phyloP scores from a whole-genome alignment of 2,888 invertebrate species.

The Odontocerum albicorne region DNA sequence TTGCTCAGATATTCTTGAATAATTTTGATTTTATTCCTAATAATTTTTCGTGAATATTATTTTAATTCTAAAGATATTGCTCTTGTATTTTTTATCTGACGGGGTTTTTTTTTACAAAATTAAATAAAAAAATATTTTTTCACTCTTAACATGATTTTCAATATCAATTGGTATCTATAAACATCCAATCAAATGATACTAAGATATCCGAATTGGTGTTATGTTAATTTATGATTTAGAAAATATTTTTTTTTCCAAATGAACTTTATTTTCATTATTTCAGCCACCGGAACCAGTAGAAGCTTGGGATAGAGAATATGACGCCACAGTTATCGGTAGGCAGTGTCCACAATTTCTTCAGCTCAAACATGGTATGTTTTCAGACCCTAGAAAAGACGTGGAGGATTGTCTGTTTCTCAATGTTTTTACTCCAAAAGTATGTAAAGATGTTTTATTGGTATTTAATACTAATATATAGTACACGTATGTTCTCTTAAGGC shows the following conservation, averaged over 20 bases:
- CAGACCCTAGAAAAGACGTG: constrained; percentile 17
- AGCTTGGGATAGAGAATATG: constrained; percentile 26
- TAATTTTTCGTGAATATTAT: background rate
- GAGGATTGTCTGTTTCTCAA: constrained; percentile 34
- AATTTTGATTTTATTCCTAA: background rate
- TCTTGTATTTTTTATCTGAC: background rate
- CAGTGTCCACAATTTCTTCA: constrained; percentile 24
- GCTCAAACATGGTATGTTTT: background rate
- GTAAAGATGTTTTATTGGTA: too few species aligned
- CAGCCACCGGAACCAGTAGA: constrained; percentile 28
- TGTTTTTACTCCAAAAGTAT: constrained; percentile 31
- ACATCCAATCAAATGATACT: background rate
- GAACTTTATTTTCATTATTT: too few species aligned
- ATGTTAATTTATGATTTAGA: background rate
- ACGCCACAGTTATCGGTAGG: constrained; percentile 25
- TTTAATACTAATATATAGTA: too few species aligned
- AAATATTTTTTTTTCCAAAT: too few species aligned
- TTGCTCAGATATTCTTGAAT: too few species aligned
- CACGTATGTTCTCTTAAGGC: too few species aligned
- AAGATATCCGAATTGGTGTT: background rate
- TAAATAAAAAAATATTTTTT: background rate
- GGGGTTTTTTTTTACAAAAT: background rate
- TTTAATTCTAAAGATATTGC: background rate
- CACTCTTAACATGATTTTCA: too few species aligned
- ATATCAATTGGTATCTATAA: too few species aligned